Conservation (phyloP, 2,113 vertebrate genomes). For the Stigmatopora argus region DNA sequence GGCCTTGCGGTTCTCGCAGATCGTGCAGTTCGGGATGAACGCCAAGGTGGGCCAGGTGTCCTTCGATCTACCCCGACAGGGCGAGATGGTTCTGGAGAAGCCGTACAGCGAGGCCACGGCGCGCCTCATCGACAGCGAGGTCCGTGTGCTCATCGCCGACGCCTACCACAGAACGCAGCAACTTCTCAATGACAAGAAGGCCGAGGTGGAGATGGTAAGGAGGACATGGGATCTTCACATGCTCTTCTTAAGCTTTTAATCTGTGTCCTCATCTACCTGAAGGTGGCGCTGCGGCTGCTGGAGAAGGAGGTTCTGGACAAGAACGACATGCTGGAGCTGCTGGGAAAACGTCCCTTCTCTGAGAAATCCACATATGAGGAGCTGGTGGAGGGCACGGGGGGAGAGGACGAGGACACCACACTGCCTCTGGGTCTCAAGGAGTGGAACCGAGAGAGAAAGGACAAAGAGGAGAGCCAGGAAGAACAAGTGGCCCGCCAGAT, state of each 20-base stretch:
- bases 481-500: constrained; percentile 80
- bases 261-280: constrained; percentile 19
- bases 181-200: constrained; percentile 81
- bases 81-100: constrained; percentile 93
- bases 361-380: constrained; percentile 97
- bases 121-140: constrained; percentile 87
- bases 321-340: constrained; percentile 87
- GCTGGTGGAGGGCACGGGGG: constrained; percentile 93
- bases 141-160: constrained; percentile 77
- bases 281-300: constrained; percentile 90
- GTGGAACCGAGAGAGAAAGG: constrained; percentile 89
- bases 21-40: constrained; percentile 98
- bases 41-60: constrained; percentile 95
- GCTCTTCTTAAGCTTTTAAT: background rate
- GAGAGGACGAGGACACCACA: constrained; percentile 88
- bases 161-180: constrained; percentile 79
- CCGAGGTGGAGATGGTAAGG: constrained; percentile 89
- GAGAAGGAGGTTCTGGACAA: constrained; percentile 96
- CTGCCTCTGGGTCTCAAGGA: constrained; percentile 93
- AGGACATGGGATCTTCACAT: background rate
- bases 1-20: constrained; percentile 65
- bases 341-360: constrained; percentile 85
- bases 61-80: constrained; percentile 91
- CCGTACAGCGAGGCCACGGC: constrained; percentile 96
- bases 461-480: constrained; percentile 74